Conservation (phyloP, 2,797 vertebrate genomes). For the Carapus acus region DNA sequence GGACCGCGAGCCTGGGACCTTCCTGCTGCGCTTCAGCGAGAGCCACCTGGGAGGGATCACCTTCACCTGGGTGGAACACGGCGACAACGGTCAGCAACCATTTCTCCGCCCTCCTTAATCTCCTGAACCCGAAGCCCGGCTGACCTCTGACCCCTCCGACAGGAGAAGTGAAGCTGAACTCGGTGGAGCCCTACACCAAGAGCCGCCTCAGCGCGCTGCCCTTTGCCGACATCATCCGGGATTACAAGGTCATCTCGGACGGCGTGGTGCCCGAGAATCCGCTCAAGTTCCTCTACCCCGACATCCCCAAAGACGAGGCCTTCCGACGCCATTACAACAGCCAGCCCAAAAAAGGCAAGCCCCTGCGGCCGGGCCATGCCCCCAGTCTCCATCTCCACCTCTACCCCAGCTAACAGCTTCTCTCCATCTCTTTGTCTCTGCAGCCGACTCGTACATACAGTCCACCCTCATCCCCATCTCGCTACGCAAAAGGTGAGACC, state of each 20-base stretch:
- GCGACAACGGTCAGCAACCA: slow-evolving; percentile 76
- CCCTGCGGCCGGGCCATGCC: too few species aligned
- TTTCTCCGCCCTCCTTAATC: neutral
- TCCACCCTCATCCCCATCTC: slow-evolving; percentile 91
- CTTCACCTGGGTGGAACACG: slow-evolving; percentile 94
- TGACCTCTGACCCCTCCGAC: slow-evolving; percentile 2
- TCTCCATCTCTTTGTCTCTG: slow-evolving; percentile 38
- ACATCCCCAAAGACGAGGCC: slow-evolving; percentile 93
- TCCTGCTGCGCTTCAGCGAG: slow-evolving; percentile 93
- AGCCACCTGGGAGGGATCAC: slow-evolving; percentile 96
- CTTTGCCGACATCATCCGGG: slow-evolving; percentile 89
- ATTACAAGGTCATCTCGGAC: slow-evolving; percentile 94
- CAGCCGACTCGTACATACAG: slow-evolving; percentile 83
- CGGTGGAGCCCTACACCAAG: slow-evolving; percentile 97
- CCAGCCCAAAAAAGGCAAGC: slow-evolving; percentile 83
- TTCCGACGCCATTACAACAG: slow-evolving; percentile 95
- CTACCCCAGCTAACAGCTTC: neutral
- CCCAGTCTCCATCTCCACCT: neutral
- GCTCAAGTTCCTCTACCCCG: slow-evolving; percentile 90
- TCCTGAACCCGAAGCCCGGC: too few species aligned
- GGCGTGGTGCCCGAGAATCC: slow-evolving; percentile 92
- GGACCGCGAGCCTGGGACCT: slow-evolving; percentile 87
- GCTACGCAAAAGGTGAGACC: slow-evolving; percentile 61
- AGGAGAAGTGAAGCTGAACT: slow-evolving; percentile 91
- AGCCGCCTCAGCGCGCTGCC: slow-evolving; percentile 85